Evolutionary conservation across 2,888 invertebrate species (phyloP).

Genomic region (Sthenelais limicola): DNA sequence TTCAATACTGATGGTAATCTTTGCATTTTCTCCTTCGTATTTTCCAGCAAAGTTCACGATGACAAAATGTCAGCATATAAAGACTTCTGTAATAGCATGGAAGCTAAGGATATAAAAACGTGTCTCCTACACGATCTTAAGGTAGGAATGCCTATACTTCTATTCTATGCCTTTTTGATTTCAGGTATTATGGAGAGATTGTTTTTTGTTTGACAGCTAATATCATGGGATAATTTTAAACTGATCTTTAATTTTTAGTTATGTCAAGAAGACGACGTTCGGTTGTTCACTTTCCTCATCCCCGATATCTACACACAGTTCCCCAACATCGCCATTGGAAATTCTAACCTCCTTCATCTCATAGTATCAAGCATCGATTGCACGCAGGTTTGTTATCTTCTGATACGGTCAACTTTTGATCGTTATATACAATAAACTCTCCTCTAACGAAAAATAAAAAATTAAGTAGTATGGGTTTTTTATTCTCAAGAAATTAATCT

Average conservation of each 20-base stretch:
- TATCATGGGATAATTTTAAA: too few species aligned
- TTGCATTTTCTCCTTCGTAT: too few species aligned
- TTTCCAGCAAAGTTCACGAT: slow-evolving; percentile 74
- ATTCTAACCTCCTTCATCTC: slow-evolving; percentile 88
- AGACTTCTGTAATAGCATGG: slow-evolving; percentile 87
- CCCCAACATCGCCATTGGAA: slow-evolving; percentile 88
- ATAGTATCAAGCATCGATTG: slow-evolving; percentile 94
- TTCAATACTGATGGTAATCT: not conserved
- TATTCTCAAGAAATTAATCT: too few species aligned
- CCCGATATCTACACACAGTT: slow-evolving; percentile 91
- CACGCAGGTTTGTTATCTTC: slow-evolving; percentile 72
- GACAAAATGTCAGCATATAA: slow-evolving; percentile 90
- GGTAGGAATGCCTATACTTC: slow-evolving; percentile 68
- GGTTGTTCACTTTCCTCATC: slow-evolving; percentile 91
- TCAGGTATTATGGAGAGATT: not conserved
- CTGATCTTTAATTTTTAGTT: slow-evolving; percentile 73
- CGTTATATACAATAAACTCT: too few species aligned
- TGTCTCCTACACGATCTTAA: slow-evolving; percentile 85
- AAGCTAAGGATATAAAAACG: slow-evolving; percentile 73
- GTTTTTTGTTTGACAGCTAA: too few species aligned
- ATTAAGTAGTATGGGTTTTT: too few species aligned
- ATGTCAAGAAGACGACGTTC: slow-evolving; percentile 90
- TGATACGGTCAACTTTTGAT: too few species aligned
- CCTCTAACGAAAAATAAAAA: too few species aligned
- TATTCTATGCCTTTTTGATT: not conserved